Conservation (phyloP, 2,113 vertebrate genomes). For the Callipepla californica region DNA sequence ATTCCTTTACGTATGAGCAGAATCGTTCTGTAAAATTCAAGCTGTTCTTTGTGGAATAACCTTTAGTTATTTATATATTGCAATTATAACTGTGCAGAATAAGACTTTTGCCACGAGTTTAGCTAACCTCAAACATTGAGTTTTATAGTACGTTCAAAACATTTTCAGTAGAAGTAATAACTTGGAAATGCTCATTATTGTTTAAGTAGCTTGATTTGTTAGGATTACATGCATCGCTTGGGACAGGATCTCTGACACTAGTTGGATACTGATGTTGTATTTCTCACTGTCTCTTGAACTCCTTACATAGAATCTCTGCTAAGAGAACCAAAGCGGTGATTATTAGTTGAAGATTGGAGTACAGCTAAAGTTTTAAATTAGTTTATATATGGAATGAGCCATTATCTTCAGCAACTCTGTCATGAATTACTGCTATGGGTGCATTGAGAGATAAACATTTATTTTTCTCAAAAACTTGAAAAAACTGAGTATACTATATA, state of each 20-base stretch:
- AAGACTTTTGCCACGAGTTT: constrained; percentile 81
- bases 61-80: constrained; percentile 81
- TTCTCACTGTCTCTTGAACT: constrained; percentile 58
- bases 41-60: constrained; percentile 80
- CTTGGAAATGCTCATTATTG: constrained; percentile 70
- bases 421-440: constrained; percentile 57
- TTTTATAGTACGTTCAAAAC: constrained; percentile 54
- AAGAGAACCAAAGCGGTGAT: constrained; percentile 65
- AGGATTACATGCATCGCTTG: constrained; percentile 66
- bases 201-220: constrained; percentile 81
- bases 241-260: constrained; percentile 49
- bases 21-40: constrained; percentile 80
- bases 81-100: constrained; percentile 81
- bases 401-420: constrained; percentile 60
- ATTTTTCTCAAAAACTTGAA: constrained; percentile 67
- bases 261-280: constrained; percentile 52
- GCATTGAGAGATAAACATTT: constrained; percentile 67
- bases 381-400: constrained; percentile 37
- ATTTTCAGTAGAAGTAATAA: constrained; percentile 57
- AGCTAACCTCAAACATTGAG: constrained; percentile 66
- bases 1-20: constrained; percentile 80
- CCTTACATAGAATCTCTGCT: constrained; percentile 42
- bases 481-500: constrained; percentile 60
- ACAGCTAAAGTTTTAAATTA: constrained; percentile 69
- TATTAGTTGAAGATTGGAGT: constrained; percentile 68